Percentiles rank a stretch among this genome's conserved stretches.
phyloP scores from a whole-genome alignment of 2,797 vertebrate genomes.

The Nothura maculosa region DNA sequence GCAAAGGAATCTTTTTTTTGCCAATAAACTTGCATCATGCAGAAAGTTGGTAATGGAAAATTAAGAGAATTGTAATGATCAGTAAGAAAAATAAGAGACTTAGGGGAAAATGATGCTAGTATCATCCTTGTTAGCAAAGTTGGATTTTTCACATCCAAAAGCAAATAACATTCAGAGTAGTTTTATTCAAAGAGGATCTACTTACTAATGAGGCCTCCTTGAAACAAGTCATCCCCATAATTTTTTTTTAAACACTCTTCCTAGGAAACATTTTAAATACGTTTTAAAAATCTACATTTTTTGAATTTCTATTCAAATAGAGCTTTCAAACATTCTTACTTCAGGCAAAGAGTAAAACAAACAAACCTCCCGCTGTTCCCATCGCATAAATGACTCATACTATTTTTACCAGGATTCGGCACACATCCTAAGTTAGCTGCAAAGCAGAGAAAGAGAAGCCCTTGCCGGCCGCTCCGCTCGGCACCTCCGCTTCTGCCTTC shows the following conservation, averaged over 20 bases:
- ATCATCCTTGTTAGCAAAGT: conserved; percentile 75
- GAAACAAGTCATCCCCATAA: conserved; percentile 81
- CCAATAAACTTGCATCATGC: conserved; percentile 71
- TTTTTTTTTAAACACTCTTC: conserved; percentile 71
- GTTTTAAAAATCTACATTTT: conserved; percentile 63
- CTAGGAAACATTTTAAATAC: conserved; percentile 80
- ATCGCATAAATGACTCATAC: neutral
- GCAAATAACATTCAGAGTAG: conserved; percentile 74
- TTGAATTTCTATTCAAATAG: conserved; percentile 28
- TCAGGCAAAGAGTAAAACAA: conserved; percentile 1
- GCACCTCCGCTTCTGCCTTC: neutral
- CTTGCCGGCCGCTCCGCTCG: neutral
- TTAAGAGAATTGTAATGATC: conserved; percentile 10
- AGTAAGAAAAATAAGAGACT: conserved; percentile 53
- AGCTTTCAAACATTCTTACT: conserved; percentile 53
- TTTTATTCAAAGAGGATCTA: conserved; percentile 71
- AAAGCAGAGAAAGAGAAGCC: neutral
- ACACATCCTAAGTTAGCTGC: neutral
- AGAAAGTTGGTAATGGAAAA: conserved; percentile 69
- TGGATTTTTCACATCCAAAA: conserved; percentile 56
- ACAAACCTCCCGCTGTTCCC: neutral
- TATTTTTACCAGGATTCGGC: neutral
- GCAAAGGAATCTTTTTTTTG: neutral
- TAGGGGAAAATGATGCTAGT: conserved; percentile 28
- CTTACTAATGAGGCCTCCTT: conserved; percentile 79